Conservation (phyloP, 2,888 invertebrate genomes). For the Pammene aurita region DNA sequence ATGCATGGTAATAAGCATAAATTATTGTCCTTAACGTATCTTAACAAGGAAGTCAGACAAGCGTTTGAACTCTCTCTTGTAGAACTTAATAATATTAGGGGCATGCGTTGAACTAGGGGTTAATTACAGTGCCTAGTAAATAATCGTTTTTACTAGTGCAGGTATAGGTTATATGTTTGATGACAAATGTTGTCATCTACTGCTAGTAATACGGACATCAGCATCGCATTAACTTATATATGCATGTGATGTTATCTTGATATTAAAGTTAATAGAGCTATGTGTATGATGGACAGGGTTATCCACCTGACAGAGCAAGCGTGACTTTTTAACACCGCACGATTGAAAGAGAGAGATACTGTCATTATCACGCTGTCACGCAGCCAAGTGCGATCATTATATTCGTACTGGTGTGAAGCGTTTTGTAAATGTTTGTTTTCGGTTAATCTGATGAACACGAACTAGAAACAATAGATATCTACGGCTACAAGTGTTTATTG, state of each 20-base stretch:
- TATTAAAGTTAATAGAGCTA: conserved; percentile 3
- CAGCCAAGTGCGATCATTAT: too few species aligned
- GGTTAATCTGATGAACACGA: neutral
- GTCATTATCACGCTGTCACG: neutral
- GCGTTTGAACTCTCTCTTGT: conserved; percentile 54
- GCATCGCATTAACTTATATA: conserved; percentile 36
- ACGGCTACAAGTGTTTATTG: neutral
- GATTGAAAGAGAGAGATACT: too few species aligned
- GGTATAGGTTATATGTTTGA: conserved; percentile 26
- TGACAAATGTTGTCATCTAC: conserved; percentile 39
- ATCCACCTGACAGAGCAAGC: too few species aligned
- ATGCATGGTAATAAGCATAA: conserved; percentile 49
- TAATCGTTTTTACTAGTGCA: conserved; percentile 17
- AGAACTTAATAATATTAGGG: conserved; percentile 52
- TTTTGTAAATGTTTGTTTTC: neutral
- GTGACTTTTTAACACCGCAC: neutral
- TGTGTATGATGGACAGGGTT: neutral
- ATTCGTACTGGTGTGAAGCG: conserved; percentile 5
- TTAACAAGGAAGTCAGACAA: conserved; percentile 51
- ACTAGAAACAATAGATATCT: neutral
- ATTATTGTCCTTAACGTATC: conserved; percentile 52
- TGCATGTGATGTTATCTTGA: conserved; percentile 29
- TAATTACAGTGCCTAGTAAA: conserved; percentile 55
- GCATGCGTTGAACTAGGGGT: conserved; percentile 57
- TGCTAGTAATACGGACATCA: conserved; percentile 35